Conservation (phyloP, 1,140 invertebrate genomes). For the Harlomillsia oculata region DNA sequence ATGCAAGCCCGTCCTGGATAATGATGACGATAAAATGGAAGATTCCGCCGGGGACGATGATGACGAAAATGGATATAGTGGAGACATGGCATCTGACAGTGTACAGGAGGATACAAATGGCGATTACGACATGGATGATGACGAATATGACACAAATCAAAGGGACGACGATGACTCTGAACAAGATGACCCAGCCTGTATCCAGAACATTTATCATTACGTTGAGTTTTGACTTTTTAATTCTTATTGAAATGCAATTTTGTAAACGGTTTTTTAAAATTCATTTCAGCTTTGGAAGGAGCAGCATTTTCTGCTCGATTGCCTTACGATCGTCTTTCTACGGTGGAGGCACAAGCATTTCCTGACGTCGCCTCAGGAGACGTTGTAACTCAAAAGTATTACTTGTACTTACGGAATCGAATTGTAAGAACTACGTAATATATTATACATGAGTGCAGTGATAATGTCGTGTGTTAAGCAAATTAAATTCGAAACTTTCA, state of each 20-base stretch:
- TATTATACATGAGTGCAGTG: not conserved
- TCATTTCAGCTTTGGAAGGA: slow-evolving; percentile 61
- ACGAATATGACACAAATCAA: slow-evolving; percentile 44
- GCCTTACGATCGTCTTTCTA: slow-evolving; percentile 89
- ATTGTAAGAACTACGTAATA: slow-evolving; percentile 56
- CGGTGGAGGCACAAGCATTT: slow-evolving; percentile 85
- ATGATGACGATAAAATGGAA: slow-evolving; percentile 14
- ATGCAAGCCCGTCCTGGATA: slow-evolving; percentile 5
- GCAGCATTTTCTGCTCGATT: slow-evolving; percentile 86
- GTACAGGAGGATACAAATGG: slow-evolving; percentile 2
- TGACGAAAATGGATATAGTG: slow-evolving; percentile 16
- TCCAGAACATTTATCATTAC: not conserved
- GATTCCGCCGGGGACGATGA: slow-evolving; percentile 2
- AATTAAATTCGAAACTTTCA: not conserved
- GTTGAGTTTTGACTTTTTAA: not conserved
- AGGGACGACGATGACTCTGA: slow-evolving; percentile 31
- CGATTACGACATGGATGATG: slow-evolving; percentile 36
- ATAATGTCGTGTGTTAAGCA: no score
- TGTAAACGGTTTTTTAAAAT: not conserved
- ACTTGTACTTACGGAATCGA: slow-evolving; percentile 84
- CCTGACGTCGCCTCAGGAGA: slow-evolving; percentile 73
- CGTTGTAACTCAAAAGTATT: slow-evolving; percentile 76
- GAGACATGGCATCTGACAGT: not conserved
- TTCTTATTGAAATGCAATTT: not conserved
- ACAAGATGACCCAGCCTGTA: not conserved